Evolutionary conservation across 2,797 vertebrate species (phyloP).

Genomic region (Loriculus beryllinus): DNA sequence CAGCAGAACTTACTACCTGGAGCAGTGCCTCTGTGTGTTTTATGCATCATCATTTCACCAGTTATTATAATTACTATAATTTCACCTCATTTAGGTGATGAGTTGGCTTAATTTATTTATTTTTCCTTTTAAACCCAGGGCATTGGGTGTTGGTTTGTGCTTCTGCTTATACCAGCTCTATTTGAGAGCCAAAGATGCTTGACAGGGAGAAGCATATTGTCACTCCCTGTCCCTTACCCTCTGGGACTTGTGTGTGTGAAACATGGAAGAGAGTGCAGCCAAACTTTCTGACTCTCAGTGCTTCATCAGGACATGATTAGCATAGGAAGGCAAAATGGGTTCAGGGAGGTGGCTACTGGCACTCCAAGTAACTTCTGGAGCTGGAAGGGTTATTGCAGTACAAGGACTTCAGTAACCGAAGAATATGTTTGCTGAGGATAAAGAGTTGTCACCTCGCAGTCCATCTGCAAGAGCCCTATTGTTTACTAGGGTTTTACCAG

Average conservation of each 20-base stretch:
- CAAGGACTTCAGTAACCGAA: not conserved
- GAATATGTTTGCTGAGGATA: not conserved
- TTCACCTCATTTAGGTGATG: conserved; percentile 28
- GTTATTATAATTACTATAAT: conserved; percentile 5
- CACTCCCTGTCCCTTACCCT: not conserved
- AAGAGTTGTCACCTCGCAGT: not conserved
- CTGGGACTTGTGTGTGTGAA: not conserved
- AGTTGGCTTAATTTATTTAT: not conserved
- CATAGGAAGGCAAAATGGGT: not conserved
- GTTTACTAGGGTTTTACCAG: not conserved
- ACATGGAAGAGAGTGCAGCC: not conserved
- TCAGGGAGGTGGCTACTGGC: not conserved
- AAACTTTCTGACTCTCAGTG: not conserved
- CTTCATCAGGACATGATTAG: not conserved
- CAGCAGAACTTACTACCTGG: conserved; percentile 16
- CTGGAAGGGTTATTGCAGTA: not conserved
- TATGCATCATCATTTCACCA: conserved; percentile 36
- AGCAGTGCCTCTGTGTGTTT: not conserved
- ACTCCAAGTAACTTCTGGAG: not conserved
- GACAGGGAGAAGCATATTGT: not conserved
- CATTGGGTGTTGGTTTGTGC: not conserved
- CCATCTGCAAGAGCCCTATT: not conserved
- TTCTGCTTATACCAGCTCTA: not conserved
- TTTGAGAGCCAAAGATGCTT: not conserved
- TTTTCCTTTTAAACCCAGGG: not conserved